These are phyloP conservation scores for Alces alces DNA, from an alignment of 2,113 vertebrate genomes.

Conservation along the genomic window DNA sequence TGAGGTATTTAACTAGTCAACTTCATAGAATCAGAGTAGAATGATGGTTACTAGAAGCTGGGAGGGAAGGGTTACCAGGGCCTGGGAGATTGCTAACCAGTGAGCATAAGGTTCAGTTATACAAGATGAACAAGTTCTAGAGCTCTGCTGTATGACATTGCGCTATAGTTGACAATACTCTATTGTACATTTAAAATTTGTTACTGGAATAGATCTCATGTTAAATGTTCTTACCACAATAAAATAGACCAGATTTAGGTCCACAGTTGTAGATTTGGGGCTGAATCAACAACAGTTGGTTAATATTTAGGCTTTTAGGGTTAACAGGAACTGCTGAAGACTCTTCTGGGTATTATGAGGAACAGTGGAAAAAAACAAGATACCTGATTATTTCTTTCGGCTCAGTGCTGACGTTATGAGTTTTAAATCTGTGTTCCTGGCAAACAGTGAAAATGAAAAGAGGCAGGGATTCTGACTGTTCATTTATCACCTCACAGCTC, in stretches of 20 bases:
- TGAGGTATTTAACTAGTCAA: neutral
- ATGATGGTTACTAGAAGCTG: neutral
- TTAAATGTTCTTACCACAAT: neutral
- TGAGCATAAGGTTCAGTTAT: neutral
- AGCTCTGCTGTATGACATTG: neutral
- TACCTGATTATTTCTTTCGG: constrained; percentile 44
- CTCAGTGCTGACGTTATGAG: constrained; percentile 11
- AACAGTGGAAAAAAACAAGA: constrained; percentile 60
- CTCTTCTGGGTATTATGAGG: neutral
- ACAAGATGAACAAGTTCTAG: neutral
- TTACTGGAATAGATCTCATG: neutral
- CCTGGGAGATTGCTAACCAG: neutral
- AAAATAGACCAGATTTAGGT: neutral
- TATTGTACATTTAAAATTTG: neutral
- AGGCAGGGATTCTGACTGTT: constrained; percentile 57
- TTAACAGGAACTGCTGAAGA: neutral
- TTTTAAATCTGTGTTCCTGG: constrained; percentile 57
- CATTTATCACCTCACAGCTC: constrained; percentile 52
- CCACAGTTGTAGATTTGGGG: neutral
- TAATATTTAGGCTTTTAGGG: neutral
- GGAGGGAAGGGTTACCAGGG: neutral
- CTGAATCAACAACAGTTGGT: neutral
- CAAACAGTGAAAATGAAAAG: constrained; percentile 55
- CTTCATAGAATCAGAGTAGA: neutral
- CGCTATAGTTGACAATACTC: neutral